Conservation (phyloP, 2,888 invertebrate genomes). For the Amiota minor region DNA sequence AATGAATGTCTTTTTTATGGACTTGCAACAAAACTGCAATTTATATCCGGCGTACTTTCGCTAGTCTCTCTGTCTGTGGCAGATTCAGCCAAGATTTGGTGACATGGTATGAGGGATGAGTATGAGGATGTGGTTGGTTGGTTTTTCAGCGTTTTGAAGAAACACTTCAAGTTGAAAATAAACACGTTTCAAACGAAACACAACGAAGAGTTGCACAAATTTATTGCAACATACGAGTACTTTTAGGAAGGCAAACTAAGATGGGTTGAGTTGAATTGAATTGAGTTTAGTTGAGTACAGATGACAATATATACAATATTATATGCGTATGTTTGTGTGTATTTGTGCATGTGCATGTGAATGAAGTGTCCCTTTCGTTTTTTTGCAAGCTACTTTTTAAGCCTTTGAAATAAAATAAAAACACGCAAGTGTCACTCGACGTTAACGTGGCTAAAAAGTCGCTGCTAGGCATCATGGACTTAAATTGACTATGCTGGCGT, state of each 20-base stretch:
- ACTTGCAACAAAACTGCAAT: constrained; percentile 24
- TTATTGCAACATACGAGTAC: constrained; percentile 25
- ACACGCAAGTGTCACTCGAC: constrained; percentile 24
- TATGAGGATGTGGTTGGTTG: no score
- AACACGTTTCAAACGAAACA: constrained; percentile 9
- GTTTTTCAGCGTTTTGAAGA: background rate
- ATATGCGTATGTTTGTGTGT: no score
- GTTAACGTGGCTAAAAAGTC: constrained; percentile 25
- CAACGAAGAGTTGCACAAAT: constrained; percentile 18
- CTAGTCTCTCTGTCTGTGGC: background rate
- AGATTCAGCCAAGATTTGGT: background rate
- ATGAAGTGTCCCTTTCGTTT: no score
- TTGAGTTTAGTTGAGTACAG: background rate
- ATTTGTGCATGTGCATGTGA: no score
- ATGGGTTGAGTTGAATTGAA: background rate
- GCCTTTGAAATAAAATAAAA: constrained; percentile 20
- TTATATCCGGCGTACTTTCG: constrained; percentile 1
- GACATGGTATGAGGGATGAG: no score
- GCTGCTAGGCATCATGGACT: constrained; percentile 1
- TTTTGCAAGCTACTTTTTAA: constrained; percentile 4
- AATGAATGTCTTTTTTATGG: background rate
- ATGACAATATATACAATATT: background rate
- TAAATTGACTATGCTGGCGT: background rate
- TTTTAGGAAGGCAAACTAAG: background rate
- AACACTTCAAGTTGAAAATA: constrained; percentile 14